phyloP scores from a whole-genome alignment of 2,113 vertebrate species.

The Scomber scombrus region DNA sequence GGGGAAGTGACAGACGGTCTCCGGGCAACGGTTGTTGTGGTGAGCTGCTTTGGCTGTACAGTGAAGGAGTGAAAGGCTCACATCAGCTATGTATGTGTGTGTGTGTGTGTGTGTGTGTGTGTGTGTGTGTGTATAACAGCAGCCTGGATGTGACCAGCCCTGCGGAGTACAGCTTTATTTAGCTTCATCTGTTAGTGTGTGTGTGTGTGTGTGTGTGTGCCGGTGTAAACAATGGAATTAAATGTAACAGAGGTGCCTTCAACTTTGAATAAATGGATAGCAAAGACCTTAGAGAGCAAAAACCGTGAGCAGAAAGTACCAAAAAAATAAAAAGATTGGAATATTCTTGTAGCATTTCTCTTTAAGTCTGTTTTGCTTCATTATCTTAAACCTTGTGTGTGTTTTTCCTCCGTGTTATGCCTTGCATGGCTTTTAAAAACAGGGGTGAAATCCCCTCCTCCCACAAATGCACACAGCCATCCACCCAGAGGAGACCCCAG shows the following conservation, averaged over 20 bases:
- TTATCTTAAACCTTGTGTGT: neutral
- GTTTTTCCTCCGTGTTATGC: neutral
- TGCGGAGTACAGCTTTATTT: slow-evolving; percentile 42
- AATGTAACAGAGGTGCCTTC: slow-evolving; percentile 16
- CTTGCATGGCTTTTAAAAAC: slow-evolving; percentile 9
- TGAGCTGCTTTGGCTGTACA: slow-evolving; percentile 46
- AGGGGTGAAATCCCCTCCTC: slow-evolving; percentile 47
- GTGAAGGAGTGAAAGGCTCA: slow-evolving; percentile 40
- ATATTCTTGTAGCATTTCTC: neutral
- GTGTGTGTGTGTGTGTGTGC: slow-evolving; percentile 4
- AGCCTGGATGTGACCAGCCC: slow-evolving; percentile 45
- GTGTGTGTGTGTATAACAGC: slow-evolving; percentile 1
- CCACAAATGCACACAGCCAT: slow-evolving; percentile 52
- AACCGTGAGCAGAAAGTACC: neutral
- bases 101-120: slow-evolving; percentile 7
- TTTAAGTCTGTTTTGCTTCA: neutral
- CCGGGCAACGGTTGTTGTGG: slow-evolving; percentile 71
- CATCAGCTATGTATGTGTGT: slow-evolving; percentile 37
- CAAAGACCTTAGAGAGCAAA: neutral
- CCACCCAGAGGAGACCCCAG: slow-evolving; percentile 61
- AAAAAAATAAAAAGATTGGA: neutral
- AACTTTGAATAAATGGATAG: neutral
- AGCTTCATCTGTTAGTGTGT: slow-evolving; percentile 7
- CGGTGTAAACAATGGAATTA: slow-evolving; percentile 11
- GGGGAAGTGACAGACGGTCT: slow-evolving; percentile 77